Evolutionary conservation across 2,797 vertebrate genomes (phyloP).

Genomic region (Periophthalmus magnuspinnatus): DNA sequence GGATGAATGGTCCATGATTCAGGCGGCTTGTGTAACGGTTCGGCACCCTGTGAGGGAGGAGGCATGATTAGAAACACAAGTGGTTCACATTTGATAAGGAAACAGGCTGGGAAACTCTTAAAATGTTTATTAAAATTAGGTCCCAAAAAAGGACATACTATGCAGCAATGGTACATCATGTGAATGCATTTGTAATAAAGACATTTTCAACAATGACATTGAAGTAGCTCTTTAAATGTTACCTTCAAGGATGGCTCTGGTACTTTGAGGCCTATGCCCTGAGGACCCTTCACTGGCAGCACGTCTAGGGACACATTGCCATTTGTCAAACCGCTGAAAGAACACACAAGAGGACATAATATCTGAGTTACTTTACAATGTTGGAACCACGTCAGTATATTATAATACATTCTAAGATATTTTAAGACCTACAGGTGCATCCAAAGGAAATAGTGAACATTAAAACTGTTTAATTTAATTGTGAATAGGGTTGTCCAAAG

Average conservation of each 20-base stretch:
- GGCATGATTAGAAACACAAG: constrained; percentile 9
- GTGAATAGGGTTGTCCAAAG: too few relatives aligned
- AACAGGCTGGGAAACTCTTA: background rate
- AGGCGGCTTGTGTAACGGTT: constrained; percentile 41
- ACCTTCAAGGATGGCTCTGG: constrained; percentile 63
- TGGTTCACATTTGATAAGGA: background rate
- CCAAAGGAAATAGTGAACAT: too few relatives aligned
- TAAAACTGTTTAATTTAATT: too few relatives aligned
- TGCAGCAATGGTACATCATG: too few relatives aligned
- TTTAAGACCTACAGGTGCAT: too few relatives aligned
- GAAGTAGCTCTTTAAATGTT: constrained; percentile 4
- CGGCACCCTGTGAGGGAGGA: constrained; percentile 36
- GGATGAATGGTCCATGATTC: constrained; percentile 85
- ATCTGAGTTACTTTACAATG: background rate
- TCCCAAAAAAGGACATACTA: background rate
- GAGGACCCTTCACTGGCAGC: constrained; percentile 94
- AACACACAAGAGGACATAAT: constrained; percentile 13
- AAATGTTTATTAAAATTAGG: background rate
- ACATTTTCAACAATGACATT: background rate
- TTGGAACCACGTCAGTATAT: too few relatives aligned
- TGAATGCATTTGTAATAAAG: too few relatives aligned
- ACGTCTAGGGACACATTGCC: constrained; percentile 86
- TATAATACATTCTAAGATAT: too few relatives aligned
- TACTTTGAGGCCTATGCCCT: constrained; percentile 73
- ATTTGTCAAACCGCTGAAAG: constrained; percentile 67